These are phyloP conservation scores for Trissonchulus sp. DNA, from an alignment of 2,888 invertebrate species.

Conservation along the genomic window DNA sequence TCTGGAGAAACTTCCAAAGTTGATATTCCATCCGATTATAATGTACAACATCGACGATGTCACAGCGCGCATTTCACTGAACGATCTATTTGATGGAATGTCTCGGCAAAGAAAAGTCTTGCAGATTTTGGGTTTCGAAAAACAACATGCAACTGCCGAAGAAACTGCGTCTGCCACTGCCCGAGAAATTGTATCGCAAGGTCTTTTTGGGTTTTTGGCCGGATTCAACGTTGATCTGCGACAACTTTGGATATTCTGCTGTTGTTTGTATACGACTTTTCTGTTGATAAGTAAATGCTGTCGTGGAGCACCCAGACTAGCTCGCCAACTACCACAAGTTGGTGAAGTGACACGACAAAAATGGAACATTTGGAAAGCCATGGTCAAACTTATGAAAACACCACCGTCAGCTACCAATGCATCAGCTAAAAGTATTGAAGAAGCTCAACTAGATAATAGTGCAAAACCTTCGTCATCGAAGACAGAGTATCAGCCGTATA, in stretches of 20 bases:
- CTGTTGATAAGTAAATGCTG: too few species aligned
- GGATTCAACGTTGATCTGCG: constrained; percentile 4
- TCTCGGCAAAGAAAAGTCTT: constrained; percentile 1
- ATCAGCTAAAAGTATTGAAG: background rate
- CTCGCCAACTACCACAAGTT: too few species aligned
- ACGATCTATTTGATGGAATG: background rate
- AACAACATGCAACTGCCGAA: background rate
- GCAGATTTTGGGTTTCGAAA: background rate
- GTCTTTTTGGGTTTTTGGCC: background rate
- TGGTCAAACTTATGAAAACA: too few species aligned
- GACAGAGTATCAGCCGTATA: too few species aligned
- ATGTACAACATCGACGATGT: background rate
- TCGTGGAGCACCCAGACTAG: too few species aligned
- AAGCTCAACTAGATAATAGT: too few species aligned
- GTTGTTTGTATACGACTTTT: constrained; percentile 8
- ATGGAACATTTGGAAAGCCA: too few species aligned
- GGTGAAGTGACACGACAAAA: too few species aligned
- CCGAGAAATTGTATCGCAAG: background rate
- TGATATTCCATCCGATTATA: constrained; percentile 1
- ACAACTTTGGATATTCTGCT: constrained; percentile 6
- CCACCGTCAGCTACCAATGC: background rate
- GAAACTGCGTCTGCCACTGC: background rate
- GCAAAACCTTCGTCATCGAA: too few species aligned
- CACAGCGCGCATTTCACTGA: background rate
- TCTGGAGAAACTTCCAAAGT: background rate